Evolutionary conservation across 2,797 vertebrate species (phyloP), one percentile per base, ranked within the genome.

Genomic region (Paramormyrops hopkinsi): DNA sequence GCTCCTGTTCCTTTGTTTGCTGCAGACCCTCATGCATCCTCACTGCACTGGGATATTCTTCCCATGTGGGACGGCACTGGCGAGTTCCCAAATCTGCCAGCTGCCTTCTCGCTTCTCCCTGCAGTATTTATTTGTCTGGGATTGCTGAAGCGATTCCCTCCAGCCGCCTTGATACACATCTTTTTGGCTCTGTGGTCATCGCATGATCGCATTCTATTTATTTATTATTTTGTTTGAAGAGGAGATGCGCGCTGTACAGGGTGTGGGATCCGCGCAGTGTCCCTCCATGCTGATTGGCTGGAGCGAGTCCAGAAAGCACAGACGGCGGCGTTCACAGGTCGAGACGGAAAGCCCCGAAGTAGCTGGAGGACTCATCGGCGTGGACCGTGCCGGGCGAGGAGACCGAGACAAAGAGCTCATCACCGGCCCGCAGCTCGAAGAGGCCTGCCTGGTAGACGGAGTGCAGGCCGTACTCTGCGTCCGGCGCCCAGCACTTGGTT

Each of bases 381-480:
- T 93, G 90, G 69, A 94, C 88, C 0, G 93, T 91, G 65, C 92
- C 90, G 89, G 94, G 53, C 1, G 94, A 93, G 25, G 94, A 95
- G 86, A 94, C 93, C 0, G 95, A 95, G 46, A 96, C 92, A 0
- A 96, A 95, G 91, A 96, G 91, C 93, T 94, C 94, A 0, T 96
- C 95, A 0, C 95, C 95, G 0, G 92, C 93, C 54, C 91, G 93
- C 84, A 96, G 92, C 90, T 95, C 93, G 0, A 96, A 96, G 2
- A 96, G 92, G 0, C 95, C 95, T 0, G 95, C 95, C 90, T 95
- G 95, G 93, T 95, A 94, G 86, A 96, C 92, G 0, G 95, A 92
- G 0, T 95, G 94, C n/a, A 96, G 94, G 37, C 94, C 95, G 0
- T 94, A 94, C 86, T 94, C 90, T 0, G 93, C 94, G 17, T 93